Conservation (phyloP, 2,888 invertebrate species). For the Drosophila aldrichi region DNA sequence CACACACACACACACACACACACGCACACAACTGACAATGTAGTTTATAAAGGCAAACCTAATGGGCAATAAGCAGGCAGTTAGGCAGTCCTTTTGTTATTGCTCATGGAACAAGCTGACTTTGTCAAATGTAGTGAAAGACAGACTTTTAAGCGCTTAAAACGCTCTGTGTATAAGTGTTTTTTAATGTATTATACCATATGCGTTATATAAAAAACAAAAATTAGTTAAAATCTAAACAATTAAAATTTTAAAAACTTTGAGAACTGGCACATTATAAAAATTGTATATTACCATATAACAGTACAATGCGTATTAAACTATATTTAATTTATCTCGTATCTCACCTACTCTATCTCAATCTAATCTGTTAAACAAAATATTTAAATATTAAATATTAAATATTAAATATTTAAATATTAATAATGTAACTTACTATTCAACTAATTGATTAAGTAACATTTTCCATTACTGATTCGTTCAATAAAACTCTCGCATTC, state of each 20-base stretch:
- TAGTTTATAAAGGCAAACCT: slow-evolving; percentile 12
- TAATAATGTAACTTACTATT: not conserved
- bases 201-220: too few relatives aligned
- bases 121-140: slow-evolving; percentile 8
- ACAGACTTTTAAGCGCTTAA: not conserved
- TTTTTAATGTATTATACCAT: not conserved
- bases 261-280: too few relatives aligned
- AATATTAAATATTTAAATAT: too few relatives aligned
- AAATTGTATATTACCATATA: not conserved
- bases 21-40: slow-evolving; percentile 10
- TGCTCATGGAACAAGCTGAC: slow-evolving; percentile 9
- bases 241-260: too few relatives aligned
- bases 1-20: slow-evolving; percentile 4
- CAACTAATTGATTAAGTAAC: not conserved
- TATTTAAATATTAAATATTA: too few relatives aligned
- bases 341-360: not conserved
- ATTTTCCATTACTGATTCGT: not conserved
- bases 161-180: not conserved
- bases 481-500: not conserved
- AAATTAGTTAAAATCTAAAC: too few relatives aligned
- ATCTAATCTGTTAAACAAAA: not conserved
- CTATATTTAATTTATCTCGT: not conserved
- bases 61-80: slow-evolving; percentile 36
- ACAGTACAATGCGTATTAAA: not conserved
- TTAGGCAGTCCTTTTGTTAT: slow-evolving; percentile 29